These are phyloP conservation scores for Gambelia wislizenii DNA, from an alignment of 2,797 vertebrate species.

Conservation along the genomic window DNA sequence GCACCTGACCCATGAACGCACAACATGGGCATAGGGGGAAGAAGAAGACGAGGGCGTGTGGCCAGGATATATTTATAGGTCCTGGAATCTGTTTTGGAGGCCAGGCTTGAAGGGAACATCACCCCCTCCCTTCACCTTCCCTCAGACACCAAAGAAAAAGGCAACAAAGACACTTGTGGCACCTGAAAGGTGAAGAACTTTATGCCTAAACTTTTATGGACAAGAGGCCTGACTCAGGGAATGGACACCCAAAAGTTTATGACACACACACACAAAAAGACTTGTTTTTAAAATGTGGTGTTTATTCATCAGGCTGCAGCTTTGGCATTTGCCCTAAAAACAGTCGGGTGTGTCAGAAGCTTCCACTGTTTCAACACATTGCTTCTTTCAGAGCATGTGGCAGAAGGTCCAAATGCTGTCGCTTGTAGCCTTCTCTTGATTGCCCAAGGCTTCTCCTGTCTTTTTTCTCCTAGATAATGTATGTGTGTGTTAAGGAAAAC, in stretches of 20 bases:
- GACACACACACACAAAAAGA: no score
- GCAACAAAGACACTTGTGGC: no score
- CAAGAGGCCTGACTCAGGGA: no score
- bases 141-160: no score
- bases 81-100: background rate
- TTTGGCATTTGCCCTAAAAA: background rate
- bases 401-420: background rate
- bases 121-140: no score
- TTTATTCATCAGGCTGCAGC: background rate
- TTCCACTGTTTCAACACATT: background rate
- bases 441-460: no score
- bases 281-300: no score
- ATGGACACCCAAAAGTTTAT: no score
- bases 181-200: no score
- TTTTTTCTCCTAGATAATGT: no score
- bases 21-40: conserved; percentile 5
- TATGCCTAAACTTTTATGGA: no score
- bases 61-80: conserved; percentile 35
- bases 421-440: background rate
- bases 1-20: conserved; percentile 19
- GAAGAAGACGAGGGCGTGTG: background rate
- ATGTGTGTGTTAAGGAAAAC: background rate
- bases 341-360: no score
- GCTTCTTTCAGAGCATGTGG: background rate
- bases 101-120: background rate